Percentiles rank a stretch among this genome's conserved stretches.
These are phyloP conservation scores for Caenorhabditis japonica DNA, from an alignment of 2,888 invertebrate species.

Conservation along the genomic window DNA sequence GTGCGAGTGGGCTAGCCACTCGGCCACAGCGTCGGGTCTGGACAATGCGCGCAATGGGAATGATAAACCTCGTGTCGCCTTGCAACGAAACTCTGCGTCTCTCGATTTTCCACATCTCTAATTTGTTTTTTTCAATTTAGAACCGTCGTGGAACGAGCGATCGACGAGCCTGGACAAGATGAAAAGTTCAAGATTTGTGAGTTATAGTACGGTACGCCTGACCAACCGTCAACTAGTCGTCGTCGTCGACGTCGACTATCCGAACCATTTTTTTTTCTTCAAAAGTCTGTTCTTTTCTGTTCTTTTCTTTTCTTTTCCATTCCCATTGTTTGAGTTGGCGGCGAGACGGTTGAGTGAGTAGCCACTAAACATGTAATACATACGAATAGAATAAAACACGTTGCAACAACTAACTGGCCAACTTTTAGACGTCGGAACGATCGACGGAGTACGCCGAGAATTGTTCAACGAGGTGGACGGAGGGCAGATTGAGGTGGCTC, in stretches of 20 bases:
- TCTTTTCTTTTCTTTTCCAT: not conserved
- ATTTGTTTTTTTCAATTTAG: constrained; percentile 5
- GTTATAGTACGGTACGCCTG: constrained; percentile 26
- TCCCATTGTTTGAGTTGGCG: too few relatives aligned
- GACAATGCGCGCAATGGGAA: too few relatives aligned
- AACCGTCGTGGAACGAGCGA: constrained; percentile 35
- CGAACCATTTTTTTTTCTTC: too few relatives aligned
- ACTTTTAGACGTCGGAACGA: constrained; percentile 66
- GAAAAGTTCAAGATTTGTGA: constrained; percentile 62
- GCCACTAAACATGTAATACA: not conserved
- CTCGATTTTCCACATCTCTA: too few relatives aligned
- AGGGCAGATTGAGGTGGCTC: constrained; percentile 51
- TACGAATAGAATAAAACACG: not conserved
- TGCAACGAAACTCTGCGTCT: not conserved
- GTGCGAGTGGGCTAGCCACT: too few relatives aligned
- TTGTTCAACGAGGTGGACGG: constrained; percentile 69
- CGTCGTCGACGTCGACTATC: too few relatives aligned
- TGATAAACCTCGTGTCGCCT: too few relatives aligned
- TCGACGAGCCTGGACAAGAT: constrained; percentile 39
- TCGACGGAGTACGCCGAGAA: constrained; percentile 66
- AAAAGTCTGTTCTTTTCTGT: not conserved
- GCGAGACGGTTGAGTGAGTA: too few relatives aligned
- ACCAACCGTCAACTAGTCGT: constrained; percentile 4
- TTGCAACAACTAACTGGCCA: not conserved
- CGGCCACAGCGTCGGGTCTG: too few relatives aligned